Evolutionary conservation across 1,140 invertebrate species (phyloP).

Genomic region (Bombus polaris): DNA sequence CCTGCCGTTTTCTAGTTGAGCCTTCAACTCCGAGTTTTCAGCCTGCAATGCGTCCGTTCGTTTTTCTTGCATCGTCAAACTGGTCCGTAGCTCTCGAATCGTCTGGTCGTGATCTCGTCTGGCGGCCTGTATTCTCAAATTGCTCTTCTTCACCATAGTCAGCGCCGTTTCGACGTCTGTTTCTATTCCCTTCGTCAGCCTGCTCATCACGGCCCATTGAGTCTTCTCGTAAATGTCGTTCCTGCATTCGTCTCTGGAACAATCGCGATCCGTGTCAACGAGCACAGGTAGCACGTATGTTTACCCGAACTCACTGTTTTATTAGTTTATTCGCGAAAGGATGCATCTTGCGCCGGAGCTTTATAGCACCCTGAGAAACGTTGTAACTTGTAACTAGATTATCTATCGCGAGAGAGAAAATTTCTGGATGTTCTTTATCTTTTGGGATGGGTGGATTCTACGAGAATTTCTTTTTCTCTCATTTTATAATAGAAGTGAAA

Average conservation of each 20-base stretch:
- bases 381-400: background rate
- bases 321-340: background rate
- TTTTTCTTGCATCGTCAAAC: conserved; percentile 21
- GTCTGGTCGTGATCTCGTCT: conserved; percentile 34
- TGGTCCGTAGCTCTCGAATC: conserved; percentile 20
- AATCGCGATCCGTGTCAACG: conserved; percentile 17
- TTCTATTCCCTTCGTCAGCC: conserved; percentile 55
- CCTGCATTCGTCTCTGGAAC: conserved; percentile 54
- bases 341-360: background rate
- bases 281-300: too few species aligned
- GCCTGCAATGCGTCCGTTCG: conserved; percentile 16
- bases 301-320: background rate
- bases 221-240: conserved; percentile 62
- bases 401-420: background rate
- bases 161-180: conserved; percentile 48
- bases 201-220: conserved; percentile 70
- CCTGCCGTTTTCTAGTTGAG: conserved; percentile 39
- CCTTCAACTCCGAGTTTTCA: background rate
- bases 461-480: too few species aligned
- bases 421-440: background rate
- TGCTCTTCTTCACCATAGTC: conserved; percentile 29
- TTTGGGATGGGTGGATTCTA: too few species aligned
- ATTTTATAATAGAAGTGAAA: background rate
- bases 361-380: background rate
- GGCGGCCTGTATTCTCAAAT: conserved; percentile 25